Base-by-base conservation (phyloP, 2,888 invertebrate genomes). In the Dastarcus helophoroides region DNA sequence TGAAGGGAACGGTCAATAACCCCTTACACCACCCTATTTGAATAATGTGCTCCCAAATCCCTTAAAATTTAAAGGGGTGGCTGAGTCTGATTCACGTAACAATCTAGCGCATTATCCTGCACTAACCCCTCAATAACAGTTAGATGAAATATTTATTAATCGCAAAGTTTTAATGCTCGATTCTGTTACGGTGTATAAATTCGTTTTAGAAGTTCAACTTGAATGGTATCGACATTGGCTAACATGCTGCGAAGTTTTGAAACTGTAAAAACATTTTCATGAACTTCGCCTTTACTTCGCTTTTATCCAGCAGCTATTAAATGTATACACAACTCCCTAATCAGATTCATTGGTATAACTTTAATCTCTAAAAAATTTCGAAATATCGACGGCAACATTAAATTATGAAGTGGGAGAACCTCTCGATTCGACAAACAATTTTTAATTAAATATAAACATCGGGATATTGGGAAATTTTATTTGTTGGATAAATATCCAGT, bases 251-350 rank as follows among this genome's bases (percentile, higher is more conserved):
- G 22, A 42, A 35, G 31, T 38, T 42, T 32, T 29, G 36, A 29
- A 32, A 35, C 39, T 40, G 42, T 42, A 43, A 43, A 42, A 39
- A 43, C 34, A 41, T 41, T 42, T 40, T 39, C 31, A 42, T 40
- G 35, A 39, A 34, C 29, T n/a, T 34, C 22, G 16, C 31, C 17
- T 28, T 27, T 33, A 33, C 32, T 38, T 28, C 31, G 36, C 40
- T 38, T 29, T 38, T 38, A 36, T 36, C 32, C 33, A 11, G n/a
- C n/a, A n/a, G n/a, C n/a, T n/a, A n/a, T n/a, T n/a, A n/a, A n/a
- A n/a, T n/a, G n/a, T n/a, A n/a, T n/a, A n/a, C n/a, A n/a, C n/a
- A n/a, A n/a, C n/a, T n/a, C n/a, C n/a, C n/a, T n/a, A n/a, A n/a
- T n/a, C n/a, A n/a, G n/a, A n/a, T n/a, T n/a, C n/a, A n/a, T n/a